phyloP scores from a whole-genome alignment of 2,888 invertebrate species.

The Pristionchus mayeri region DNA sequence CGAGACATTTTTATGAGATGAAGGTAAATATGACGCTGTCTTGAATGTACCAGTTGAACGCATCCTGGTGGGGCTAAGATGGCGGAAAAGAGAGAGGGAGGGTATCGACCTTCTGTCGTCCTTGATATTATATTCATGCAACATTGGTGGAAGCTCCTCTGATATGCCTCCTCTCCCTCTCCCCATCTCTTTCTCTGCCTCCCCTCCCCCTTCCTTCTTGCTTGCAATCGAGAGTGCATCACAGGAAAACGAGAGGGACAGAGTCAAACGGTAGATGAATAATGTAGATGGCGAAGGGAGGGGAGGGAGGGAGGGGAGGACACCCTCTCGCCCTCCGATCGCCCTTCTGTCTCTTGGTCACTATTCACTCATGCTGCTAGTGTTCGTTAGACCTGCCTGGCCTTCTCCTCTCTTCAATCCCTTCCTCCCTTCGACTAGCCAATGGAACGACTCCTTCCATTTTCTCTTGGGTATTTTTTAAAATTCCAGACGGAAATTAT shows the following conservation, averaged over 20 bases:
- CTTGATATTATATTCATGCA: conserved; percentile 11
- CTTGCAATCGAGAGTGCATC: conserved; percentile 20
- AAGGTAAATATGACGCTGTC: neutral
- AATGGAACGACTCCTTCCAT: neutral
- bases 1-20: neutral
- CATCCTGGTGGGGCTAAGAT: neutral
- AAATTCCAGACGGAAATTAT: too few species aligned
- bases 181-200: neutral
- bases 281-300: neutral
- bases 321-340: neutral
- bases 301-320: neutral
- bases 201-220: neutral
- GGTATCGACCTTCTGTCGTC: conserved; percentile 5
- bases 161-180: neutral
- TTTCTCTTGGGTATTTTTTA: neutral
- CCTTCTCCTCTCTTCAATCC: conserved; percentile 20
- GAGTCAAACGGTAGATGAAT: conserved; percentile 11
- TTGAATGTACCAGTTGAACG: neutral
- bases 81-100: neutral
- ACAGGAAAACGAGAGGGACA: neutral
- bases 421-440: neutral
- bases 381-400: neutral
- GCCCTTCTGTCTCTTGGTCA: neutral
- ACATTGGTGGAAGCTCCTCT: neutral
- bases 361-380: neutral